Evolutionary conservation across 2,113 vertebrate species (phyloP).

Genomic region (Panthera tigris): DNA sequence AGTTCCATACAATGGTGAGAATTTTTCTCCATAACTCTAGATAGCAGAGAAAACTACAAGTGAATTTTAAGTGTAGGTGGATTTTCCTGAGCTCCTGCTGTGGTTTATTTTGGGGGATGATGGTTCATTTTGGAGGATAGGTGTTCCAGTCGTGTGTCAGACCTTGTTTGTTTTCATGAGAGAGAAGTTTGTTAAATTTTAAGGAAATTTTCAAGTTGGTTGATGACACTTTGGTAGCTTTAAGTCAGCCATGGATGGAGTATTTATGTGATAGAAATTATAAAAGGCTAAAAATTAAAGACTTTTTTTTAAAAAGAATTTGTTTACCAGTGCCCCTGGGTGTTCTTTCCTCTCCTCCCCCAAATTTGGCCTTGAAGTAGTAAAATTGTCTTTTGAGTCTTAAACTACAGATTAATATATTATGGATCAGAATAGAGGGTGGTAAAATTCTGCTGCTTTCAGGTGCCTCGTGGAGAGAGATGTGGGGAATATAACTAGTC

Average conservation of each 20-base stretch:
- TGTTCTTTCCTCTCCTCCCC: not conserved
- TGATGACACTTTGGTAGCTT: not conserved
- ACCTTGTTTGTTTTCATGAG: not conserved
- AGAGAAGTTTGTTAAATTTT: not conserved
- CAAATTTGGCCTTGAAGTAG: not conserved
- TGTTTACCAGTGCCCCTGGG: not conserved
- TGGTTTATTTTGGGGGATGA: not conserved
- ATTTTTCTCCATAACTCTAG: not conserved
- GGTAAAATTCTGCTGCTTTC: not conserved
- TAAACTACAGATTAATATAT: not conserved
- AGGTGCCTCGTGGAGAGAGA: not conserved
- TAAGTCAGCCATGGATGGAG: not conserved
- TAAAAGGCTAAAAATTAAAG: slow-evolving; percentile 16
- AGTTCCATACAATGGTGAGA: not conserved
- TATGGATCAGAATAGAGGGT: not conserved
- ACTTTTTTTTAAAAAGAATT: not conserved
- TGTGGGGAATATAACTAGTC: not conserved
- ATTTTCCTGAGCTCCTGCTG: not conserved
- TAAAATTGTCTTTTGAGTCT: slow-evolving; percentile 4
- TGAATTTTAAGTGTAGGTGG: not conserved
- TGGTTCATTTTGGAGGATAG: not conserved
- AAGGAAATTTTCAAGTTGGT: not conserved
- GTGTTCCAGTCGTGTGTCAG: not conserved
- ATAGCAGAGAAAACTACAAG: not conserved
- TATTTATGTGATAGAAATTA: not conserved